A percentile compares a stretch with the other conserved stretches of the same genome.
Conservation (phyloP, 2,888 invertebrate species). For the Odontothrips loti region DNA sequence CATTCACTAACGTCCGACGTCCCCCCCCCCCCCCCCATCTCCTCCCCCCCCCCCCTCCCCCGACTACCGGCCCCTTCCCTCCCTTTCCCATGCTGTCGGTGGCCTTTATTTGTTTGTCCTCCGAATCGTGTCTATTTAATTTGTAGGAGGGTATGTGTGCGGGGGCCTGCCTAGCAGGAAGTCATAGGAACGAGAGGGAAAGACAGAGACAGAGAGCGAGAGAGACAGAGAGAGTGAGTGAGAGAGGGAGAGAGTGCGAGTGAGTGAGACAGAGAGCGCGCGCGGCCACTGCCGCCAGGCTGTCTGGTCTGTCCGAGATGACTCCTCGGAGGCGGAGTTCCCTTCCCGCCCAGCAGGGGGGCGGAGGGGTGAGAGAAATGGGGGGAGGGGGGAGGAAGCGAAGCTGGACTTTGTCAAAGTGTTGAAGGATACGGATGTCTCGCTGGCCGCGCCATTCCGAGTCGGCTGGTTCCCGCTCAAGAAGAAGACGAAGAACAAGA, state of each 20-base stretch:
- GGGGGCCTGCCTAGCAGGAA: not conserved
- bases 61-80: not conserved
- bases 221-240: conserved; percentile 10
- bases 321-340: not conserved
- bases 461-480: not conserved
- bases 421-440: not conserved
- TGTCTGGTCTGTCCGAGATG: not conserved
- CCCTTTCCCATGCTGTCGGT: not conserved
- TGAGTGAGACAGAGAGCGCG: not conserved
- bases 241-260: not conserved
- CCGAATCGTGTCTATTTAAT: conserved; percentile 17
- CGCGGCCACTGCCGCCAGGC: not conserved
- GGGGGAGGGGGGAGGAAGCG: not conserved
- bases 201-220: not conserved
- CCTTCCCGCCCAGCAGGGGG: not conserved
- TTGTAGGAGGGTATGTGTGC: conserved; percentile 16
- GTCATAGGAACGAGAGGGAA: not conserved
- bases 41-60: not conserved
- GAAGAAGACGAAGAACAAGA: not conserved
- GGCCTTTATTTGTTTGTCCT: conserved; percentile 23
- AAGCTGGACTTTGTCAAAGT: conserved; percentile 8
- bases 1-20: no score
- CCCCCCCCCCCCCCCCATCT: no score
- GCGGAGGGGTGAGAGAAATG: not conserved
- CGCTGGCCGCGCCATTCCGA: not conserved